Evolutionary conservation across 1,140 invertebrate genomes (phyloP), one percentile per base, ranked within the genome.

Genomic region (Heliconius congener): DNA sequence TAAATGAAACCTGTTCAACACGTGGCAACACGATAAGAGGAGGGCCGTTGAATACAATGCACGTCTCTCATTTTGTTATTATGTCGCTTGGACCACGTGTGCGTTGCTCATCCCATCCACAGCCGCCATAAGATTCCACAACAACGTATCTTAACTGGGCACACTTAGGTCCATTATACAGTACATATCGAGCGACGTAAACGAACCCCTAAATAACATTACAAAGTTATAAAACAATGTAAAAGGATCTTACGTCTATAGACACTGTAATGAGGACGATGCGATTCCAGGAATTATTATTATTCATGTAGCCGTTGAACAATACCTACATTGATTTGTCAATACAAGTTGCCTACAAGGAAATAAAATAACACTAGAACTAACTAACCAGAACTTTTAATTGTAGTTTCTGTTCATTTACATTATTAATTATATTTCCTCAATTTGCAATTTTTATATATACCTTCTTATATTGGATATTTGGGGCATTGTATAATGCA

Each of bases 31-130:
- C 88, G 85, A 84, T 80, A 84, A 75, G 57, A 75, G n/a, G 76
- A 85, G 86, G 86, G 85, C 81, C 80, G 80, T 81, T 73, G 70
- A 82, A 82, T 81, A 92, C 91, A 93, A 93, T 93, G 86, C 86
- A 86, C 80, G 84, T 88, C 87, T 89, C 87, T 92, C 87, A 90
- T 89, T 91, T 90, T 90, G 87, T 94, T 91, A 91, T 90, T 89
- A 85, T 87, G 87, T 88, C 86, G 87, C 79, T 87, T 86, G 84
- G 88, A 90, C 86, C 91, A 93, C 92, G 91, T 94, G 92, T 93
- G 83, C 79, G 73, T 81, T 88, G 84, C 84, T 86, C 87, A 93
- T 90, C 87, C 88, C 86, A 89, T 84, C 85, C 85, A 30, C 5
- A 66, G 85, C 84, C 78, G 79, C 82, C 81, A 81, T 42, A 27